These are phyloP conservation scores for Phalacrocorax brasilianus DNA, from an alignment of 2,113 vertebrate genomes.

Conservation along the genomic window DNA sequence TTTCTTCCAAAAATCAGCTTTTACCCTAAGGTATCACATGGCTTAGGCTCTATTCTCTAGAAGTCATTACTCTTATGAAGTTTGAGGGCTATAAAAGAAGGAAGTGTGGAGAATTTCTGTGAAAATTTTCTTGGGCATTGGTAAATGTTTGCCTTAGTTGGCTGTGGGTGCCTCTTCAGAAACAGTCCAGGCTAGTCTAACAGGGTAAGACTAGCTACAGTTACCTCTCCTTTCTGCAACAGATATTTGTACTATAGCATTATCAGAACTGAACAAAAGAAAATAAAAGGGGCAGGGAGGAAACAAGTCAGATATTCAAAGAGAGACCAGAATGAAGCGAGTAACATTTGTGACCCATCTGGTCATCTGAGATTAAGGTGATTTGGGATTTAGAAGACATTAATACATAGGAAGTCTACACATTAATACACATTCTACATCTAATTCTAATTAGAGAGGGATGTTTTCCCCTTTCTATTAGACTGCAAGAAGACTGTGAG, in stretches of 20 bases:
- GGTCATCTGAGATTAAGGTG: not conserved
- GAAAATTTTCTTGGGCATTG: not conserved
- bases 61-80: not conserved
- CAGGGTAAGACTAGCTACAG: not conserved
- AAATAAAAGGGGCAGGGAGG: not conserved
- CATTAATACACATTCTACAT: not conserved
- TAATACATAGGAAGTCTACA: not conserved
- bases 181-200: not conserved
- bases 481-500: not conserved
- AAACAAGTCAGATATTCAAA: not conserved
- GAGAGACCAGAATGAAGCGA: not conserved
- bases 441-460: not conserved
- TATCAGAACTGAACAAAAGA: not conserved
- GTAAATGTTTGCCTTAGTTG: conserved; percentile 7
- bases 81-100: not conserved
- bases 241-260: not conserved
- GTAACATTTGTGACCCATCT: not conserved
- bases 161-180: not conserved
- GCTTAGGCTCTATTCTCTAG: not conserved
- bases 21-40: not conserved
- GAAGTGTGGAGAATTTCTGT: not conserved
- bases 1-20: not conserved
- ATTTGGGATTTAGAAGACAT: not conserved
- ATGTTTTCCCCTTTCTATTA: not conserved
- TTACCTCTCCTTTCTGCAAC: not conserved